Conservation (phyloP, 2,113 vertebrate species). For the Podocnemis expansa region DNA sequence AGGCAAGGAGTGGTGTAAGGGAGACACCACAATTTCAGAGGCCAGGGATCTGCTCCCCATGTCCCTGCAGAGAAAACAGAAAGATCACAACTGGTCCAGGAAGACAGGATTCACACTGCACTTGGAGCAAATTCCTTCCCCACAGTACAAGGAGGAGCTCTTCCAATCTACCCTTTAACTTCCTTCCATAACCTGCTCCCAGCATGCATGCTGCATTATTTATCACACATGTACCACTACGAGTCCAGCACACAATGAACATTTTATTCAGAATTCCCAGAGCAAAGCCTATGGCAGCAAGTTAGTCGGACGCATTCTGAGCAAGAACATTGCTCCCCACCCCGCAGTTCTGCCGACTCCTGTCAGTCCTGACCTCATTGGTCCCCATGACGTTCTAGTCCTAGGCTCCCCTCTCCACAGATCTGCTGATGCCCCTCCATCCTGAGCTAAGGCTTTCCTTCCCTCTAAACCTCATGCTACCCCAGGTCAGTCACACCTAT, state of each 20-base stretch:
- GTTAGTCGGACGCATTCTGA: neutral
- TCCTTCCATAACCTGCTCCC: neutral
- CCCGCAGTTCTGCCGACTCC: neutral
- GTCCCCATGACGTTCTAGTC: neutral
- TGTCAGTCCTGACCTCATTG: neutral
- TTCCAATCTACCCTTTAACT: neutral
- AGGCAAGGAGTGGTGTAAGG: neutral
- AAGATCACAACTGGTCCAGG: neutral
- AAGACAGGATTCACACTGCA: slow-evolving; percentile 35
- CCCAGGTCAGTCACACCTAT: slow-evolving; percentile 34
- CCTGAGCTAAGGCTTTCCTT: neutral
- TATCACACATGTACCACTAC: slow-evolving; percentile 32
- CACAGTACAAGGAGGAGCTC: neutral
- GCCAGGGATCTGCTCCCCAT: neutral
- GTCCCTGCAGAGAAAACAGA: neutral
- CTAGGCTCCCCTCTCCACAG: slow-evolving; percentile 26
- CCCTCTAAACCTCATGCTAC: neutral
- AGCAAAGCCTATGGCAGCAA: slow-evolving; percentile 22
- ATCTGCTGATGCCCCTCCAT: neutral
- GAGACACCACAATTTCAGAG: neutral
- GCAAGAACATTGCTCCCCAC: neutral
- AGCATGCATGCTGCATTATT: neutral
- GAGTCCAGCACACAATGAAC: slow-evolving; percentile 10
- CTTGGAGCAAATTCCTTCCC: neutral
- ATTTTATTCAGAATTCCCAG: slow-evolving; percentile 27